A percentile compares a stretch with the other conserved stretches of the same genome.
Evolutionary conservation across 2,888 invertebrate genomes (phyloP).

Genomic region (Eledona agricola): DNA sequence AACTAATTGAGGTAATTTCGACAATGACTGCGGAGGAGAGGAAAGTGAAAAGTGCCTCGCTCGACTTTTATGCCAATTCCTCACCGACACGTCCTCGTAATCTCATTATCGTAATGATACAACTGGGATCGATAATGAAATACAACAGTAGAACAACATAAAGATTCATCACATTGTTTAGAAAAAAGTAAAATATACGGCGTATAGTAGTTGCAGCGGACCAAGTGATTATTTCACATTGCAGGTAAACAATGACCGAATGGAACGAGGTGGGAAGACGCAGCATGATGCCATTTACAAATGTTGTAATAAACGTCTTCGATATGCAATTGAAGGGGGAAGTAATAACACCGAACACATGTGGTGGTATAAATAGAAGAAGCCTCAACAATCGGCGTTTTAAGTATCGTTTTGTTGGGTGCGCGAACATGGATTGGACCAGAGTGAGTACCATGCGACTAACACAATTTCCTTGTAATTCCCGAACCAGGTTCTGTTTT

Average conservation of each 20-base stretch:
- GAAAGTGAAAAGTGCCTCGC: too few species aligned
- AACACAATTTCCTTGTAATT: background rate
- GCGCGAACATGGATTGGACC: slow-evolving; percentile 45
- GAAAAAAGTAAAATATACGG: slow-evolving; percentile 43
- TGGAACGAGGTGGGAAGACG: slow-evolving; percentile 46
- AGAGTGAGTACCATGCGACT: slow-evolving; percentile 40
- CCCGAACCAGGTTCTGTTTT: slow-evolving; percentile 31
- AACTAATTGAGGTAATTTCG: too few species aligned
- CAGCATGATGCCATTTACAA: slow-evolving; percentile 55
- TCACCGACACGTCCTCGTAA: slow-evolving; percentile 16
- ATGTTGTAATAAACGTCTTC: slow-evolving; percentile 56
- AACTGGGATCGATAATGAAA: slow-evolving; percentile 41
- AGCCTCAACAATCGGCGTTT: slow-evolving; percentile 39
- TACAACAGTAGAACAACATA: slow-evolving; percentile 36
- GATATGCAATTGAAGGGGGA: slow-evolving; percentile 54
- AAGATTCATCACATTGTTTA: slow-evolving; percentile 36
- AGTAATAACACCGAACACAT: slow-evolving; percentile 45
- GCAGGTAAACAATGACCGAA: slow-evolving; percentile 43
- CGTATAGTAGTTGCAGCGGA: slow-evolving; percentile 44
- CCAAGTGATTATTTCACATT: slow-evolving; percentile 44
- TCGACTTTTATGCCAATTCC: slow-evolving; percentile 1
- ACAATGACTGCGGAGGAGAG: too few species aligned
- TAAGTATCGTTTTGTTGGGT: slow-evolving; percentile 37
- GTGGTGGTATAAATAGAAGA: slow-evolving; percentile 46
- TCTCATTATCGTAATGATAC: slow-evolving; percentile 32